Evolutionary conservation across 1,140 invertebrate species (phyloP).

Genomic region (Nasonia vitripennis): DNA sequence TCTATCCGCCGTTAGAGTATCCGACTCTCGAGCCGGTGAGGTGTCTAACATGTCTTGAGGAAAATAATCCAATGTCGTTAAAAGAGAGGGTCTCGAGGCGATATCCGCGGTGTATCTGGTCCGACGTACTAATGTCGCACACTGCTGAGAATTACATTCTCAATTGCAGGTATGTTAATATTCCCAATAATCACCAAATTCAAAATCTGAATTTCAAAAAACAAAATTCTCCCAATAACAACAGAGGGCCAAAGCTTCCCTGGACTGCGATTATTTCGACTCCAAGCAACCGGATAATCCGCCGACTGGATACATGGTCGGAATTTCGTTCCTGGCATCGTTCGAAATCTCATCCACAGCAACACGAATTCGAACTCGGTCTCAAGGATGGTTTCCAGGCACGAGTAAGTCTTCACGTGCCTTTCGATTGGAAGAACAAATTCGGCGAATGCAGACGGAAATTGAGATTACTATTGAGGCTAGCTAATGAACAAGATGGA

Average conservation of each 20-base stretch:
- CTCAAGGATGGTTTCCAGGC: neutral
- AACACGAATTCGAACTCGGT: neutral
- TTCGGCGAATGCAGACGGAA: neutral
- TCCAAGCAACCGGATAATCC: neutral
- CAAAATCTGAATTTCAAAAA: neutral
- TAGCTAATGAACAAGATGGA: neutral
- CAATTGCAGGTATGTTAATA: constrained; percentile 40
- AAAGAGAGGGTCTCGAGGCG: neutral
- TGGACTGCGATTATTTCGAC: constrained; percentile 40
- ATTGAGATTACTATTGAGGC: neutral
- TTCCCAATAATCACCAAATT: neutral
- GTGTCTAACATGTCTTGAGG: constrained; percentile 41
- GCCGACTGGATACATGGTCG: neutral
- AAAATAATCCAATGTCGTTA: neutral
- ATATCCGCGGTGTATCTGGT: constrained; percentile 22
- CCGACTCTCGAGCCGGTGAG: neutral
- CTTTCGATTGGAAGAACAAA: neutral
- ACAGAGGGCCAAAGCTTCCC: constrained; percentile 43
- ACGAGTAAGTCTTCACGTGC: neutral
- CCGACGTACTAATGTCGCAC: constrained; percentile 28
- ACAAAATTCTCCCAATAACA: neutral
- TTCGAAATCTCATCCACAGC: neutral
- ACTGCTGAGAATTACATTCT: constrained; percentile 37
- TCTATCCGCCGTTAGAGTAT: constrained; percentile 20
- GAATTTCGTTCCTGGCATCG: neutral